Conservation (phyloP, 2,113 vertebrate genomes). For the Percina caprodes region DNA sequence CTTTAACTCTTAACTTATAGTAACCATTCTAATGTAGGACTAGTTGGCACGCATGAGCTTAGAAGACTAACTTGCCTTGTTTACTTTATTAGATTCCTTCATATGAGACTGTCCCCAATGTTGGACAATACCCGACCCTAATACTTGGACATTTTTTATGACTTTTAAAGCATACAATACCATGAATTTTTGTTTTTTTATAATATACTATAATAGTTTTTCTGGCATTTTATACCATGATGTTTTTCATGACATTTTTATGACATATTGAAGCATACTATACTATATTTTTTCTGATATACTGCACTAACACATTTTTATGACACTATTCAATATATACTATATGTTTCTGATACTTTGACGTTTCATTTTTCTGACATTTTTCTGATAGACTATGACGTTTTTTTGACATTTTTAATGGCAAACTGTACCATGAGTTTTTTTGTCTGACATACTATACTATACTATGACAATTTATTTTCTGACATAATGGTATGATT, state of each 20-base stretch:
- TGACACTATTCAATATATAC: neutral
- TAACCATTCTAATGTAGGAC: too few relatives aligned
- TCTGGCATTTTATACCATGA: too few relatives aligned
- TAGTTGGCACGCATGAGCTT: too few relatives aligned
- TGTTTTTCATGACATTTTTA: neutral
- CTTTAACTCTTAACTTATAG: too few relatives aligned
- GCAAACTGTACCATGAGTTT: neutral
- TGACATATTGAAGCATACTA: neutral
- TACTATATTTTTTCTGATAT: neutral
- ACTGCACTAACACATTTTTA: neutral
- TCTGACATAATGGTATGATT: neutral
- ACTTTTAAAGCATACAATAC: too few relatives aligned
- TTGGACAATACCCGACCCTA: too few relatives aligned
- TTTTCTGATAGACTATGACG: neutral
- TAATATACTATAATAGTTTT: too few relatives aligned
- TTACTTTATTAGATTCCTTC: too few relatives aligned
- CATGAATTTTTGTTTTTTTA: too few relatives aligned
- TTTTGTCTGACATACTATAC: neutral
- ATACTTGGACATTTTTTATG: too few relatives aligned
- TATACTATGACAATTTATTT: neutral
- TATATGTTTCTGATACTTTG: neutral
- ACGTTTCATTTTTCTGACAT: neutral
- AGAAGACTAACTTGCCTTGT: too few relatives aligned
- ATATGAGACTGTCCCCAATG: too few relatives aligned
- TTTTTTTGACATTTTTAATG: neutral